Evolutionary conservation across 2,113 vertebrate species (phyloP).

Genomic region (human (Homo sapiens)): DNA sequence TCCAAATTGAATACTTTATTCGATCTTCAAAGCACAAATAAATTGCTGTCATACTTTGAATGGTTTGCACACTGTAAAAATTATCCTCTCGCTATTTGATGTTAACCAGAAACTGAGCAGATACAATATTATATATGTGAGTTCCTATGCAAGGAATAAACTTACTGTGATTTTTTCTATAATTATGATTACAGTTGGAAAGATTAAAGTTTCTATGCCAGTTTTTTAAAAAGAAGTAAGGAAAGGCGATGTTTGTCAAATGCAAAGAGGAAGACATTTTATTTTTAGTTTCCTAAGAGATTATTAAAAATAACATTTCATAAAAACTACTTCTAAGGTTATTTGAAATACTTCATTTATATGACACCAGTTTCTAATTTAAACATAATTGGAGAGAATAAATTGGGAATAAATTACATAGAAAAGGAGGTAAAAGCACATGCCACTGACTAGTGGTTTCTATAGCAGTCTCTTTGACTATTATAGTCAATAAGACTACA

Average conservation of each 20-base stretch:
- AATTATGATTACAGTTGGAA: constrained; percentile 49
- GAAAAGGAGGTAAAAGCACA: not conserved
- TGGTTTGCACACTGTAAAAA: not conserved
- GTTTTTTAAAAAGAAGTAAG: not conserved
- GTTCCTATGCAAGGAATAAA: constrained; percentile 6
- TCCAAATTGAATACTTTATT: not conserved
- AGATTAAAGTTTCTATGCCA: constrained; percentile 24
- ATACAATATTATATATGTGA: not conserved
- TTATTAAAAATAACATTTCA: constrained; percentile 63
- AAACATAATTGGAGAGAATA: constrained; percentile 34
- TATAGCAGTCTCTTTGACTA: not conserved
- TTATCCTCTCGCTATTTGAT: constrained; percentile 15
- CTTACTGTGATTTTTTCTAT: not conserved
- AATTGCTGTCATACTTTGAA: constrained; percentile 19
- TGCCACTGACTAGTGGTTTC: not conserved
- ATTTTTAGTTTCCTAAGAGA: constrained; percentile 54
- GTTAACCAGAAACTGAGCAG: constrained; percentile 37
- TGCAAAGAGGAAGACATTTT: constrained; percentile 52
- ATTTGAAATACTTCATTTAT: constrained; percentile 37
- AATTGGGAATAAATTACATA: constrained; percentile 53
- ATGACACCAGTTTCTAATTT: constrained; percentile 53
- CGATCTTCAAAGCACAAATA: not conserved
- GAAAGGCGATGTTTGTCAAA: constrained; percentile 29
- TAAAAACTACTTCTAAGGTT: constrained; percentile 49
- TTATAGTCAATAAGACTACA: not conserved